These are phyloP conservation scores for Tenualosa thibaudeaui DNA, from an alignment of 2,797 vertebrate genomes.

Conservation along the genomic window DNA sequence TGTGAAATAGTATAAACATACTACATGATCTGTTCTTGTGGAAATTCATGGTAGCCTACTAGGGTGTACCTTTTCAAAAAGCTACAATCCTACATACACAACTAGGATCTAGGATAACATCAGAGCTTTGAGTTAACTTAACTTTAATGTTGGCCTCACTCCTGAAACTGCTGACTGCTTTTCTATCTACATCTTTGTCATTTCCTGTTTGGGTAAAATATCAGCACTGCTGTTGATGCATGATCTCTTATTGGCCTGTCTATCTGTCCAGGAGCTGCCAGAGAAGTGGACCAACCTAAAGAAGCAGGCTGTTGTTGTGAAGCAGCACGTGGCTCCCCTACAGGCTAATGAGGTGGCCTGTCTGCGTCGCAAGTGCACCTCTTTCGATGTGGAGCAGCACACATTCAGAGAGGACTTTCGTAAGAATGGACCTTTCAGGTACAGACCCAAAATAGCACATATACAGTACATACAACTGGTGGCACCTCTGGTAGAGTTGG, in stretches of 20 bases:
- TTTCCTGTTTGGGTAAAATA: not conserved
- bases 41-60: not conserved
- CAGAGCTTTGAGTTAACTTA: not conserved
- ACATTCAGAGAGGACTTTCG: slow-evolving; percentile 80
- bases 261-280: slow-evolving; percentile 83
- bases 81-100: not conserved
- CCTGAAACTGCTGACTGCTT: not conserved
- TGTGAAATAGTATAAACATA: not conserved
- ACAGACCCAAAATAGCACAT: slow-evolving; percentile 7
- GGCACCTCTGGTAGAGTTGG: too few species aligned
- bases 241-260: not conserved
- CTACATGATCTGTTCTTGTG: not conserved
- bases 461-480: not conserved
- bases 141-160: not conserved
- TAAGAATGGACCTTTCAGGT: slow-evolving; percentile 88
- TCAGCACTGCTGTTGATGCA: not conserved
- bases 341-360: slow-evolving; percentile 81
- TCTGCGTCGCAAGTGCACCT: slow-evolving; percentile 78
- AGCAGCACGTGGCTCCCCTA: slow-evolving; percentile 88
- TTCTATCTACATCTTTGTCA: not conserved
- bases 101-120: not conserved
- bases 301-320: slow-evolving; percentile 79
- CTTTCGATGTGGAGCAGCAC: slow-evolving; percentile 82
- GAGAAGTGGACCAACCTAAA: slow-evolving; percentile 88
- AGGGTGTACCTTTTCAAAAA: not conserved